Conservation (phyloP, 1,140 invertebrate species). For the Heliconius congener region DNA sequence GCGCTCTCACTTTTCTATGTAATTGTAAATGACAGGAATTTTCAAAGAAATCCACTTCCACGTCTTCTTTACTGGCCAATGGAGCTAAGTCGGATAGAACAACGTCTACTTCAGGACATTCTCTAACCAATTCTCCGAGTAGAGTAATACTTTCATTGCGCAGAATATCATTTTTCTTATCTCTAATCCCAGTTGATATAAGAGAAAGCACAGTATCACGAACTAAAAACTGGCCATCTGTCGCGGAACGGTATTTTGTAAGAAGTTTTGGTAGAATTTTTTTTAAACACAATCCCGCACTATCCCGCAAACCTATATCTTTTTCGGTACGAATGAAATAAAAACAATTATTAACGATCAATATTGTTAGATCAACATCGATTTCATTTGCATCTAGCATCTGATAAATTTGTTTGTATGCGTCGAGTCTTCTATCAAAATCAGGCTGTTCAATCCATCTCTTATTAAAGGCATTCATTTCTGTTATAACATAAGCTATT, state of each 20-base stretch:
- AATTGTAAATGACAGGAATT: slow-evolving; percentile 94
- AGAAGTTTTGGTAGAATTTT: slow-evolving; percentile 83
- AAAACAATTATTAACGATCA: slow-evolving; percentile 91
- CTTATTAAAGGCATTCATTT: slow-evolving; percentile 93
- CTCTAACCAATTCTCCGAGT: slow-evolving; percentile 87
- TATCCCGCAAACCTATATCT: slow-evolving; percentile 92
- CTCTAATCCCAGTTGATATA: slow-evolving; percentile 86
- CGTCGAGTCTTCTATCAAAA: slow-evolving; percentile 89
- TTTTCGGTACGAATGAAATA: slow-evolving; percentile 89
- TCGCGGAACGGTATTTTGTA: slow-evolving; percentile 73
- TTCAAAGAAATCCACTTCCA: slow-evolving; percentile 96
- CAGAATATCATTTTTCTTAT: slow-evolving; percentile 84
- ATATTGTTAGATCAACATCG: slow-evolving; percentile 85
- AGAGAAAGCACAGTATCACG: slow-evolving; percentile 87
- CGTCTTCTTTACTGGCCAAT: slow-evolving; percentile 87
- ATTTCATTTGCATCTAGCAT: slow-evolving; percentile 82
- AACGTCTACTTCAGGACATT: slow-evolving; percentile 86
- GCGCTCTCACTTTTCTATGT: slow-evolving; percentile 90
- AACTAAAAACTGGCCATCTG: slow-evolving; percentile 85
- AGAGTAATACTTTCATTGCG: slow-evolving; percentile 89
- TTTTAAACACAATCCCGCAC: slow-evolving; percentile 88
- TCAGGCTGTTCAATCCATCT: slow-evolving; percentile 96
- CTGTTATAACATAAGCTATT: slow-evolving; percentile 81
- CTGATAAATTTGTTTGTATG: slow-evolving; percentile 85
- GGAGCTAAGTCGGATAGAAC: slow-evolving; percentile 88